Percentiles rank a stretch among this genome's conserved stretches.
These are phyloP conservation scores for Danio kyathit DNA, from an alignment of 2,797 vertebrate genomes.

Conservation along the genomic window DNA sequence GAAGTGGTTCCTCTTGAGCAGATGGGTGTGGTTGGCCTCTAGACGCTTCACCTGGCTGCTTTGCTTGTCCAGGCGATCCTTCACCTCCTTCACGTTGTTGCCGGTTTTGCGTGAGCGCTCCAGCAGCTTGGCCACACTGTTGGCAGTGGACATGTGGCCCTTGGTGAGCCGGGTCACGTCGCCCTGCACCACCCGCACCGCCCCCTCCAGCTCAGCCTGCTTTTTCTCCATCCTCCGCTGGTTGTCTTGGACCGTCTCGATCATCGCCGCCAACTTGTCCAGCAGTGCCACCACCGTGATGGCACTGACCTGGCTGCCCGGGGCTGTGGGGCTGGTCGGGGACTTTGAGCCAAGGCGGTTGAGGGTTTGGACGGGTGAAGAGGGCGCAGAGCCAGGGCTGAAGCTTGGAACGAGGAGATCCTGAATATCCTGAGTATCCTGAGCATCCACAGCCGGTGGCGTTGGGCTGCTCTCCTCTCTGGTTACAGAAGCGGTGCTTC, in stretches of 20 bases:
- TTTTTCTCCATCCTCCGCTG: conserved; percentile 91
- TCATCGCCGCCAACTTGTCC: conserved; percentile 93
- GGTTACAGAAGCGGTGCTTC: conserved; percentile 64
- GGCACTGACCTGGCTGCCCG: conserved; percentile 88
- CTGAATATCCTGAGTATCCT: conserved; percentile 63
- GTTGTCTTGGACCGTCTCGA: conserved; percentile 90
- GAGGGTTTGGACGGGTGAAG: conserved; percentile 74
- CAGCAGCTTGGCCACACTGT: conserved; percentile 90
- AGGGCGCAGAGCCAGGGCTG: conserved; percentile 67
- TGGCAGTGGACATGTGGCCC: conserved; percentile 85
- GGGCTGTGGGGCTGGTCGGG: conserved; percentile 59
- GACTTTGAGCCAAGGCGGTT: conserved; percentile 66
- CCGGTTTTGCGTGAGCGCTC: conserved; percentile 93
- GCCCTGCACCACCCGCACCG: conserved; percentile 86
- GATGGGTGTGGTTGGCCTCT: conserved; percentile 92
- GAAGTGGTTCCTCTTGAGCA: conserved; percentile 94
- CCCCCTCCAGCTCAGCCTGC: conserved; percentile 88
- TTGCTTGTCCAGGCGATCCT: conserved; percentile 90
- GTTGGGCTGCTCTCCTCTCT: conserved; percentile 52
- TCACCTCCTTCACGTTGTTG: conserved; percentile 83
- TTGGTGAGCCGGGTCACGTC: conserved; percentile 89
- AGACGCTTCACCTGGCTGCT: conserved; percentile 90
- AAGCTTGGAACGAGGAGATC: conserved; percentile 78
- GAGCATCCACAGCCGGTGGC: conserved; percentile 60
- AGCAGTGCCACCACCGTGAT: conserved; percentile 94